phyloP scores from a whole-genome alignment of 2,113 vertebrate genomes.

The Macrotus californicus region DNA sequence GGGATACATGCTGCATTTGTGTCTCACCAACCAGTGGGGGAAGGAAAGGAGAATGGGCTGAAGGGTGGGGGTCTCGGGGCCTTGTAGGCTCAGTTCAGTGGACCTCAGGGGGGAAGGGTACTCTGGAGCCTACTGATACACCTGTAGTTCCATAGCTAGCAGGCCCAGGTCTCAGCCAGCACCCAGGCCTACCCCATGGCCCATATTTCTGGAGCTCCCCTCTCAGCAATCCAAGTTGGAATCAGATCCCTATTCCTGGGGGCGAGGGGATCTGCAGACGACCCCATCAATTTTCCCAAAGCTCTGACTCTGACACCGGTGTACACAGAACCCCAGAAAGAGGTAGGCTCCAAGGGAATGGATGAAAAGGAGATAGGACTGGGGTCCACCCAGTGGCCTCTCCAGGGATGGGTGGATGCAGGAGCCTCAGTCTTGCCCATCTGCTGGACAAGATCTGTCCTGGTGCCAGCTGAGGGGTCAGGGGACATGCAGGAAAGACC shows the following conservation, averaged over 20 bases:
- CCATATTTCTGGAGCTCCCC: not conserved
- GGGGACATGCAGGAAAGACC: not conserved
- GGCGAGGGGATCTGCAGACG: not conserved
- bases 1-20: not conserved
- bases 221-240: not conserved
- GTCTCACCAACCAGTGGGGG: not conserved
- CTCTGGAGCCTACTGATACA: not conserved
- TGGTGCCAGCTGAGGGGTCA: not conserved
- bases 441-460: not conserved
- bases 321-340: not conserved
- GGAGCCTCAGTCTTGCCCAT: not conserved
- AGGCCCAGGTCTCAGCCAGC: not conserved
- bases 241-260: not conserved
- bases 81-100: not conserved
- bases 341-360: not conserved
- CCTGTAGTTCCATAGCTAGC: not conserved
- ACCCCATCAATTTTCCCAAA: not conserved
- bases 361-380: not conserved
- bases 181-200: not conserved
- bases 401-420: no score
- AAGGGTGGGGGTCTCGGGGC: accelerated
- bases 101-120: not conserved
- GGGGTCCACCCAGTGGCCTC: not conserved
- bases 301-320: not conserved
- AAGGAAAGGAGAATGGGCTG: not conserved